Evolutionary conservation across 2,113 vertebrate species (phyloP).

Genomic region (Lutjanus erythropterus): DNA sequence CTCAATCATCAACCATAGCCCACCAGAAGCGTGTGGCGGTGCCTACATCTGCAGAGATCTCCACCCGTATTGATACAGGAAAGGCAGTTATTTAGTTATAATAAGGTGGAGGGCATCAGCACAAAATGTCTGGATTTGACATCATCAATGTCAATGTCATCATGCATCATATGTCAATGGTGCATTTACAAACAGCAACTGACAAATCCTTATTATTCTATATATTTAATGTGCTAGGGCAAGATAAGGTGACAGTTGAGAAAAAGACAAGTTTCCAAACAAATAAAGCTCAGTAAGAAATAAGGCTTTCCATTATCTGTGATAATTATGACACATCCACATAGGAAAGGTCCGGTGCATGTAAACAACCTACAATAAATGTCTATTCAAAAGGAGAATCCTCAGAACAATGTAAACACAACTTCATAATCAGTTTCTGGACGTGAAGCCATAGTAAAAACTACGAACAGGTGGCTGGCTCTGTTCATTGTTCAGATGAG

Average conservation of each 20-base stretch:
- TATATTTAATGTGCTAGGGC: neutral
- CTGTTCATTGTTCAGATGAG: constrained; percentile 76
- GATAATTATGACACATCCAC: neutral
- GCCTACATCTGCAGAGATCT: too few species aligned
- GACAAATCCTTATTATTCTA: too few species aligned
- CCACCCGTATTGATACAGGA: too few species aligned
- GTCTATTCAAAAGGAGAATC: neutral
- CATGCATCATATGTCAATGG: too few species aligned
- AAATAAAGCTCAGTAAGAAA: neutral
- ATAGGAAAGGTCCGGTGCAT: neutral
- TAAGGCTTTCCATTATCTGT: neutral
- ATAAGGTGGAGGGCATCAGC: too few species aligned
- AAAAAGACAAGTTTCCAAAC: neutral
- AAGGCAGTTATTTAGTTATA: too few species aligned
- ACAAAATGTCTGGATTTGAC: too few species aligned
- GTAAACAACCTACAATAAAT: neutral
- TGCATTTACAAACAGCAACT: too few species aligned
- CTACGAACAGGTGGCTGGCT: constrained; percentile 73
- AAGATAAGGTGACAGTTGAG: neutral
- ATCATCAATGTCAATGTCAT: too few species aligned
- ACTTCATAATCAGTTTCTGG: constrained; percentile 4
- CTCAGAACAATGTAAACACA: neutral
- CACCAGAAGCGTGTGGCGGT: too few species aligned
- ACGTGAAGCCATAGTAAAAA: constrained; percentile 36
- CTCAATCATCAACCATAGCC: too few species aligned